phyloP scores from a whole-genome alignment of 2,113 vertebrate species.

The Phodopus roborovskii region DNA sequence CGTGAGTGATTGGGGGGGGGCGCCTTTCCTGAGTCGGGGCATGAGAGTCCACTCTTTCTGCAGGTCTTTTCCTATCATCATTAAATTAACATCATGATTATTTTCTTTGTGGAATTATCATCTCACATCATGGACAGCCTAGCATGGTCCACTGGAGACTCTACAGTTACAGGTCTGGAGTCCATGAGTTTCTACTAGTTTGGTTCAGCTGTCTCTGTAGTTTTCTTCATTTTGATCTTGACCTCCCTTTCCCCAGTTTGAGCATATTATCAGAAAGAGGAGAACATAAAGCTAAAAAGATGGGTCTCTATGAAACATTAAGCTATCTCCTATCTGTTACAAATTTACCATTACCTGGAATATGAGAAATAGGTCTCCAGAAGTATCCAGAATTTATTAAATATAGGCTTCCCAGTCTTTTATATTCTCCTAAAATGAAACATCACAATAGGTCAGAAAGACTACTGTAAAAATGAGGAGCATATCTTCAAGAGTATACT shows the following conservation, averaged over 20 bases:
- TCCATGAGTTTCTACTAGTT: no score
- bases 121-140: no score
- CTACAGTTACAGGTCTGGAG: no score
- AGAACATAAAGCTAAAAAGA: background rate
- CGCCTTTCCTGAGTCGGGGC: no score
- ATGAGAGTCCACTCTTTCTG: no score
- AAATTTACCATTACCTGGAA: background rate
- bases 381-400: background rate
- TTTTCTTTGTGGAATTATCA: background rate
- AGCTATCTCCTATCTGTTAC: accelerated
- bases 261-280: background rate
- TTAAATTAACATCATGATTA: background rate
- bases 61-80: no score
- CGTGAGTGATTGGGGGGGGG: no score
- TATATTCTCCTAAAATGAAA: background rate
- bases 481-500: background rate
- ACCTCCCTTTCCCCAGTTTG: background rate
- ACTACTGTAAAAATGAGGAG: background rate
- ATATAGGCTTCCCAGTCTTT: background rate
- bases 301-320: background rate
- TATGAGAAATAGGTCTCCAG: background rate
- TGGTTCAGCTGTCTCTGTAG: no score
- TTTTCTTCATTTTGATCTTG: no score
- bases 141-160: no score
- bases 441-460: background rate